Evolutionary conservation across 2,888 invertebrate genomes (phyloP).

Genomic region (Polymixis flavicincta): DNA sequence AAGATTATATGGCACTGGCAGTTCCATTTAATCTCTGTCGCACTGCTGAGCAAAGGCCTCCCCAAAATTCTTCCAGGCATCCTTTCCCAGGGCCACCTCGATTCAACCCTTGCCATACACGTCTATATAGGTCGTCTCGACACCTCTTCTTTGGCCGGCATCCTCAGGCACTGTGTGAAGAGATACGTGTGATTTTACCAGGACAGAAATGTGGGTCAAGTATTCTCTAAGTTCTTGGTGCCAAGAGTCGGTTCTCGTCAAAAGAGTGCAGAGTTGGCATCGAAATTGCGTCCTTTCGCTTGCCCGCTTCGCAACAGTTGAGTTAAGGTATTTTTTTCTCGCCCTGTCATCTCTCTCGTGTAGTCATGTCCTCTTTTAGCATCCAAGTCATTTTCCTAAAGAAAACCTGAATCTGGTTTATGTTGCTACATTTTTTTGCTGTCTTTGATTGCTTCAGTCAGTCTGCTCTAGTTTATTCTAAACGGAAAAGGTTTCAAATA

Average conservation of each 20-base stretch:
- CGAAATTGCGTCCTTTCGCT: background rate
- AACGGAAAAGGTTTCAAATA: background rate
- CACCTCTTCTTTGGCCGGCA: too few relatives aligned
- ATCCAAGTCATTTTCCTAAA: background rate
- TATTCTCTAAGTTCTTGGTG: background rate
- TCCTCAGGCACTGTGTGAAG: too few relatives aligned
- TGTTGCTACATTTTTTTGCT: background rate
- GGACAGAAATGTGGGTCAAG: background rate
- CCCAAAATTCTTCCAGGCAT: too few relatives aligned
- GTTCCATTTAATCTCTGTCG: too few relatives aligned
- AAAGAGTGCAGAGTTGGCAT: background rate
- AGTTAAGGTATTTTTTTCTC: background rate
- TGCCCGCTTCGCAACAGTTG: background rate
- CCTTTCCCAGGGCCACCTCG: too few relatives aligned
- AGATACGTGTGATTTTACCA: background rate
- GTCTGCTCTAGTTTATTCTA: background rate
- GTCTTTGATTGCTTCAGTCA: too few relatives aligned
- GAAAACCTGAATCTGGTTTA: too few relatives aligned
- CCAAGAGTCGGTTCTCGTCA: background rate
- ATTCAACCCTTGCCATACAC: too few relatives aligned
- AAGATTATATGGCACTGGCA: background rate
- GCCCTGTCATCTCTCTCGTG: background rate
- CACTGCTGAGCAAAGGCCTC: too few relatives aligned
- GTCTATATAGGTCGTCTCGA: too few relatives aligned
- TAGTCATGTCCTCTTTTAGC: too few relatives aligned